These are phyloP conservation scores for Meloidogyne hapla DNA, from an alignment of 1,140 invertebrate genomes.

Conservation along the genomic window DNA sequence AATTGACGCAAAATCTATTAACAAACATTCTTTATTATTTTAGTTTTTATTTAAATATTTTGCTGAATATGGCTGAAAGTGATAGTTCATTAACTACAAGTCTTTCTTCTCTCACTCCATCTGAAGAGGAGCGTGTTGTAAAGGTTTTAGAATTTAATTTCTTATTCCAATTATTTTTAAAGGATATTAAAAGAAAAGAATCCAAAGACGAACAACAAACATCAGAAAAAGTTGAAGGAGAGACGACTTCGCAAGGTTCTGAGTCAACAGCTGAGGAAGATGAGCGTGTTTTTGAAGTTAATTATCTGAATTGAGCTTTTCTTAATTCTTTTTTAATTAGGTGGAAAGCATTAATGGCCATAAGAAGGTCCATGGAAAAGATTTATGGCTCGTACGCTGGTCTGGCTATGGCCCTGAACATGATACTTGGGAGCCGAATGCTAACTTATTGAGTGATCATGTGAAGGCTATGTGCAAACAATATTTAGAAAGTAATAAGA, in stretches of 20 bases:
- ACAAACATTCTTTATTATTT: neutral
- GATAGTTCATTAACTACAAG: neutral
- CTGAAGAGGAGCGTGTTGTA: neutral
- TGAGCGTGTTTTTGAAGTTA: slow-evolving; percentile 28
- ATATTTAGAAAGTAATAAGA: slow-evolving; percentile 20
- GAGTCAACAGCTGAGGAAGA: neutral
- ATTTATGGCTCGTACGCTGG: slow-evolving; percentile 31
- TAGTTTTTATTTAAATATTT: neutral
- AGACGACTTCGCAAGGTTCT: neutral
- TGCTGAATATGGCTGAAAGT: neutral
- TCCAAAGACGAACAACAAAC: too few relatives aligned
- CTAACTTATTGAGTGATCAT: slow-evolving; percentile 29
- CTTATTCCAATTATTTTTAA: neutral
- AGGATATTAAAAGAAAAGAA: neutral
- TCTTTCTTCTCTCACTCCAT: neutral
- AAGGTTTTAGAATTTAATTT: neutral
- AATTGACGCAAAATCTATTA: too few relatives aligned
- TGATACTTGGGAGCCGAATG: slow-evolving; percentile 38
- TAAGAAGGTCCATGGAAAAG: slow-evolving; percentile 15
- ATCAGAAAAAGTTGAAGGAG: neutral
- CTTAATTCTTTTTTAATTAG: neutral
- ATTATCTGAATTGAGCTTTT: neutral
- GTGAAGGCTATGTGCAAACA: slow-evolving; percentile 21
- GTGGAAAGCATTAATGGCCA: slow-evolving; percentile 30
- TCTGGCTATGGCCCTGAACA: slow-evolving; percentile 33